phyloP scores from a whole-genome alignment of 2,888 invertebrate genomes.

The Diploptera punctata region DNA sequence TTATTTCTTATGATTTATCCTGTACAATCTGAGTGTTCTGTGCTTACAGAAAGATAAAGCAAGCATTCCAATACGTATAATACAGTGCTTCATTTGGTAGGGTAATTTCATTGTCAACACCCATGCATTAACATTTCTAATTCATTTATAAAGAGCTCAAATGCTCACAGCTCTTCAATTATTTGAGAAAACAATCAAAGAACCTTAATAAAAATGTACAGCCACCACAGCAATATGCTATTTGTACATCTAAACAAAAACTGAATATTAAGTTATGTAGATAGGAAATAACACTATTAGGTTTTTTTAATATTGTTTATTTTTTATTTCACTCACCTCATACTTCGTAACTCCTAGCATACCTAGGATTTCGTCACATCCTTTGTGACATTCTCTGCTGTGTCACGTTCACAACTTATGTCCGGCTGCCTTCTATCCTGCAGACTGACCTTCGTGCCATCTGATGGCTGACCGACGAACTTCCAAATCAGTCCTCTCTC shows the following conservation, averaged over 20 bases:
- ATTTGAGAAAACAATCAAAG: constrained; percentile 39
- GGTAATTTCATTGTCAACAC: constrained; percentile 38
- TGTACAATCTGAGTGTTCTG: constrained; percentile 44
- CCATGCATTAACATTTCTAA: constrained; percentile 36
- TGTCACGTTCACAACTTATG: too few species aligned
- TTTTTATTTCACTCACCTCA: too few species aligned
- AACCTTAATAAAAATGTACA: constrained; percentile 44
- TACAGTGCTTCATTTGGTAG: constrained; percentile 42
- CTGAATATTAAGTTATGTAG: too few species aligned
- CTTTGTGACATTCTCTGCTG: too few species aligned
- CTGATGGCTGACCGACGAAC: too few species aligned
- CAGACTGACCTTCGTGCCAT: too few species aligned
- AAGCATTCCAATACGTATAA: constrained; percentile 43
- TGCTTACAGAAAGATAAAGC: constrained; percentile 44
- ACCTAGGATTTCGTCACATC: too few species aligned
- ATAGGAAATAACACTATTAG: too few species aligned
- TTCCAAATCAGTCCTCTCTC: too few species aligned
- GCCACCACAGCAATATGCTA: constrained; percentile 43
- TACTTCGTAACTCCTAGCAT: too few species aligned
- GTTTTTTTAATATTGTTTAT: too few species aligned
- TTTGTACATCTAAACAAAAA: constrained; percentile 44
- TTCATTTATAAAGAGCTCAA: constrained; percentile 38
- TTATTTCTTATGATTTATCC: constrained; percentile 44
- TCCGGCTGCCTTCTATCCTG: too few species aligned
- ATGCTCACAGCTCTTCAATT: constrained; percentile 14